Evolutionary conservation across 2,797 vertebrate genomes (phyloP), one percentile per base, ranked within the genome.

Genomic region (Gallinago solitaria): DNA sequence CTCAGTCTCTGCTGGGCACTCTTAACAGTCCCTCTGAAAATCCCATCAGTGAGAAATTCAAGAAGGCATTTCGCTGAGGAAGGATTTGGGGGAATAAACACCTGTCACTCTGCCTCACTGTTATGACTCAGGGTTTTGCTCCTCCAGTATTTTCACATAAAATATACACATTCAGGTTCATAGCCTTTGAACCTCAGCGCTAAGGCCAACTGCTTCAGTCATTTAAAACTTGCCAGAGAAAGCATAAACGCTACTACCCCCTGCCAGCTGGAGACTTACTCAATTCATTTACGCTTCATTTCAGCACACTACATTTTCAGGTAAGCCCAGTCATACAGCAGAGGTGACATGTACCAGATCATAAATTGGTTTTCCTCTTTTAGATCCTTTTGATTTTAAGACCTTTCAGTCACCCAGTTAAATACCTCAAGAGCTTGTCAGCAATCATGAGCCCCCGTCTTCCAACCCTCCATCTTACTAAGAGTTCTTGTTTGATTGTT

Each of bases 381-480:
- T 21, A 78, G 5, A 32, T 69, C 11, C 1, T 9, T 86, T 68
- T 56, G 35, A 64, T 64, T 81, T 81, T 37, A 68, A 79, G 19
- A 63, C 9, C 12, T 50, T 87, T 76, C 2, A 0, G 11, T 84
- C 11, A 3, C 9, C 16, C 30, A 63, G 24, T 65, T 90, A 61
- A 88, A 68, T 11, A 50, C 27, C 13, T 61, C 54, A 81, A n/a
- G 37, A 84, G 30, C 33, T 43, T 10, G 3, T 41, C 16, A 50
- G 2, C 0, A 1, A 14, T 45, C 41, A 16, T 0, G 1, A 74
- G 19, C 5, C 28, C 19, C 13, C 1, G 0, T 43, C 39, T 83
- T 67, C 35, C 11, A 87, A 21, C 20, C 14, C 19, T 71, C 35
- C 3, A 1, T 50, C 60, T 85, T 60, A 63, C 21, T 50, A 35